Evolutionary conservation across 2,888 invertebrate species (phyloP), one percentile per base, ranked within the genome.

Genomic region (Gasteruption jaculator): DNA sequence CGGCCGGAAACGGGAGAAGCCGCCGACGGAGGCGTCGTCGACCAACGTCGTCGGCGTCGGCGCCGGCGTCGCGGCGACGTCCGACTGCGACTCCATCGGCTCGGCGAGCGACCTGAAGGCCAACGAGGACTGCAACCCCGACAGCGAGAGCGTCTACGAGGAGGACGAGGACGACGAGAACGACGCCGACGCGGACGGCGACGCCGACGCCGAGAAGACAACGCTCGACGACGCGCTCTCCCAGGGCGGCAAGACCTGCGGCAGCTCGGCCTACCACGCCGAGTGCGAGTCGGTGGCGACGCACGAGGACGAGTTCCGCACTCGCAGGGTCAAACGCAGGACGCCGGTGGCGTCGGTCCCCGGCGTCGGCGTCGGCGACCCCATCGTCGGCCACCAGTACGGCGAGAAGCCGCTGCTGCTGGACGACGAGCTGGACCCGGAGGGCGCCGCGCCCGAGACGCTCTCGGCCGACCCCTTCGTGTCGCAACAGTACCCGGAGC

Each of bases 351-450:
- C n/a, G n/a, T n/a, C n/a, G n/a, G n/a, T n/a, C n/a, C n/a, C n/a
- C n/a, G n/a, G n/a, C n/a, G n/a, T n/a, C n/a, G 10, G 2, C 4
- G 54, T 57, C 11, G 50, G 56, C 2, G 69, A 70, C 40, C 66
- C 68, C 1, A 80, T 86, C 46, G 80, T 86, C 5, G 81, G 86
- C 1, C 86, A 86, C 63, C 83, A 82, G 53, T 85, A 85, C 55
- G 87, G 86, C 1, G 85, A 85, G 47, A 79, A 80, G 51, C 87
- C 87, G 1, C 67, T 89, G 25, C 65, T 89, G 4, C 75, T 86
- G 40, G 87, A 88, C 58, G 86, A 87, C 63, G 87, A 88, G 57
- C 67, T 86, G n/a, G 83, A 84, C 54, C 78, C 79, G 1, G 80
- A 82, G 38, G n/a, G n/a, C n/a, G 68, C 62, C 1, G 67, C 65